Percentiles rank a stretch among this genome's conserved stretches.
phyloP scores from a whole-genome alignment of 2,888 invertebrate species.

The Eupithecia subumbrata region DNA sequence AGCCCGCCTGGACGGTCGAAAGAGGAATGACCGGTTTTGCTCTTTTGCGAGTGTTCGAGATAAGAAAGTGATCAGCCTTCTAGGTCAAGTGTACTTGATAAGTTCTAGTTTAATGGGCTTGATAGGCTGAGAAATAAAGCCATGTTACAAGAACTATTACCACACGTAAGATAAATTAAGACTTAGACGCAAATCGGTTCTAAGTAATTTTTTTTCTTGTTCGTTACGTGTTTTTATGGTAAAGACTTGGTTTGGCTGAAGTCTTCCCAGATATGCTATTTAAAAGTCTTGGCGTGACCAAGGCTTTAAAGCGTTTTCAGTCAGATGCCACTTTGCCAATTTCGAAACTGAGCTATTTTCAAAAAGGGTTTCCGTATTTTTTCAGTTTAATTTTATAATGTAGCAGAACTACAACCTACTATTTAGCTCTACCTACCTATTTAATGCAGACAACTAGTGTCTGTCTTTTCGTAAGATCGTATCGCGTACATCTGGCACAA shows the following conservation, averaged over 20 bases:
- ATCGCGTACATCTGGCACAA: background rate
- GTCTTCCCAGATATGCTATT: background rate
- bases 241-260: background rate
- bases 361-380: background rate
- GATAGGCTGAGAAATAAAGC: background rate
- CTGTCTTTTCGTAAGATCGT: background rate
- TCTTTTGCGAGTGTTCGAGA: constrained; percentile 29
- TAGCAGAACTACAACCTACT: background rate
- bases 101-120: background rate
- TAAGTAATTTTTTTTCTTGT: background rate
- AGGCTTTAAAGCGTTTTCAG: too few species aligned
- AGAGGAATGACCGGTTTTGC: constrained; percentile 38
- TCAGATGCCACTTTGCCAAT: background rate
- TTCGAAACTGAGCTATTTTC: background rate
- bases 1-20: constrained; percentile 36
- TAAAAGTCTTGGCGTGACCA: background rate
- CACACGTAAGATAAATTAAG: background rate
- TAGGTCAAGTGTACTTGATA: constrained; percentile 35
- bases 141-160: background rate
- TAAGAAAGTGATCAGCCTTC: constrained; percentile 28
- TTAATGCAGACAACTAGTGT: too few species aligned
- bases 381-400: background rate
- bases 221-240: background rate
- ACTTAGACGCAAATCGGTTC: too few species aligned
- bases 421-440: too few species aligned